phyloP scores from a whole-genome alignment of 2,797 vertebrate species.

The Chelmon rostratus region DNA sequence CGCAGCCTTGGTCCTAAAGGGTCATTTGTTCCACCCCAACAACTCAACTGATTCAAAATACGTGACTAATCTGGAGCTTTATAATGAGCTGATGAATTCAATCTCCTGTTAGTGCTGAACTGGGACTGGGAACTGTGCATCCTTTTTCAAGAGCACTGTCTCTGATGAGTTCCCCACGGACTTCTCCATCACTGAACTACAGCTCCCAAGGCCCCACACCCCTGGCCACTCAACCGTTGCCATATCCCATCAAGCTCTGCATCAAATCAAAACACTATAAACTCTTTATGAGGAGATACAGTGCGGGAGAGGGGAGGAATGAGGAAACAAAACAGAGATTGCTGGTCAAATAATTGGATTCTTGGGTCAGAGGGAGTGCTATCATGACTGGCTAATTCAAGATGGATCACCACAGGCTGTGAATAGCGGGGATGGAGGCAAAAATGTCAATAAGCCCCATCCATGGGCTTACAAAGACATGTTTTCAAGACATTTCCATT shows the following conservation, averaged over 20 bases:
- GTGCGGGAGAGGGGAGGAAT: constrained; percentile 69
- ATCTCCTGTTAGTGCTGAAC: constrained; percentile 81
- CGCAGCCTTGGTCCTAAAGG: constrained; percentile 72
- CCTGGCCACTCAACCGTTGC: constrained; percentile 78
- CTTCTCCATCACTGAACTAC: constrained; percentile 79
- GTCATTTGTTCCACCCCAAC: constrained; percentile 78
- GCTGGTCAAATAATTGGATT: constrained; percentile 84
- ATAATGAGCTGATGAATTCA: constrained; percentile 84
- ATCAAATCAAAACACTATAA: constrained; percentile 87
- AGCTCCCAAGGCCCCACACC: constrained; percentile 76
- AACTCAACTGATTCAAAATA: constrained; percentile 77
- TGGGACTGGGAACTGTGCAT: constrained; percentile 77
- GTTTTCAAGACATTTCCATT: constrained; percentile 81
- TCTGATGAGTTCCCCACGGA: constrained; percentile 77
- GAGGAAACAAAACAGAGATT: constrained; percentile 73
- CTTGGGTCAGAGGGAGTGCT: constrained; percentile 79
- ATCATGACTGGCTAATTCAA: constrained; percentile 86
- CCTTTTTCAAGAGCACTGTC: constrained; percentile 66
- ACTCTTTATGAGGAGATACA: constrained; percentile 82
- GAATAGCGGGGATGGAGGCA: constrained; percentile 71
- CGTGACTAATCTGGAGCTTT: constrained; percentile 75
- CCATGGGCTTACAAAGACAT: constrained; percentile 77
- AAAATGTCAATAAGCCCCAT: constrained; percentile 82
- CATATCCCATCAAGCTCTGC: constrained; percentile 83
- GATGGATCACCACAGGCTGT: constrained; percentile 83